Base-by-base conservation (phyloP, 2,797 vertebrate species). In the Ptychadena robeensis region DNA sequence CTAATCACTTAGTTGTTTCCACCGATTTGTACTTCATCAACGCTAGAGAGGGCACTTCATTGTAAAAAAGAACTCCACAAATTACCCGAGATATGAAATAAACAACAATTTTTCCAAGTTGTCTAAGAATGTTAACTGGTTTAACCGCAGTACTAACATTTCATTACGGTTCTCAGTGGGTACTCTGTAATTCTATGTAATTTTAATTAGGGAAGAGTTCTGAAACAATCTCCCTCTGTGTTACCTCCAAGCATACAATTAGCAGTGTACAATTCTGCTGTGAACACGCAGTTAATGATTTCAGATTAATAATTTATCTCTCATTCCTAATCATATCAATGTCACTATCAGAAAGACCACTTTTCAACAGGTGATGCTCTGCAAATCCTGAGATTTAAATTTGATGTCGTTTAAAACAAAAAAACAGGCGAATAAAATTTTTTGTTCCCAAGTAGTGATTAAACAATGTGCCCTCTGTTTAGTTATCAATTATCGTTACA, bases 121-220 rank as follows among this genome's bases (percentile, higher is more conserved):
- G 81, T 61, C 61, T 77, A 37, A 0, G 69, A 85, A 88, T 88
- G 85, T 92, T 89, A 91, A 89, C 83, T 87, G 88, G 88, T 89
- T 91, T 91, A 90, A 89, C 89, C 89, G 28, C 80, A 44, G 83
- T 90, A 88, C 87, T 87, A 90, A 86, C 87, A 83, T 89, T 93
- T 91, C 92, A 92, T 93, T 93, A 91, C 89, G 89, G 79, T 89
- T 92, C 92, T 87, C 93, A 90, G 93, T 92, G 87, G 90, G 92
- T 88, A 86, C 89, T 88, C 88, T 89, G 87, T 93, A 94, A 94
- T 94, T 93, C 91, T 92, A 92, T 94, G 91, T 94, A 92, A 94
- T 94, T 94, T 93, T 94, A 94, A 94, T 94, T 94, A 94, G 94
- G 92, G 91, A 91, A 91, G 91, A 93, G 91, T 92, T 93, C 90